phyloP scores from a whole-genome alignment of 2,797 vertebrate species.

The Helarctos malayanus region DNA sequence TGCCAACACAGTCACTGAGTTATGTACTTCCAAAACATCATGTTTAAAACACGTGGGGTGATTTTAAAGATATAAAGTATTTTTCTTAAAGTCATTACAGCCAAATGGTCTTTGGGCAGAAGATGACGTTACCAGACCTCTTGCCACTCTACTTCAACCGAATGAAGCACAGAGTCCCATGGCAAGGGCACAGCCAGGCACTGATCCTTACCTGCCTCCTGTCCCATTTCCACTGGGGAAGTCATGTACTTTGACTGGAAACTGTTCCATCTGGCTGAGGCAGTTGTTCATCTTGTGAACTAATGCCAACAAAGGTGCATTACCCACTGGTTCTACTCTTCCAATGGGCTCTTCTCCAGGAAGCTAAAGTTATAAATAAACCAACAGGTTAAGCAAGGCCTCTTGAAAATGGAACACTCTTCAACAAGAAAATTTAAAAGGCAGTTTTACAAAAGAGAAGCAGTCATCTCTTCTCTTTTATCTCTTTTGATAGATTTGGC shows the following conservation, averaged over 20 bases:
- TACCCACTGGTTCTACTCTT: slow-evolving; percentile 95
- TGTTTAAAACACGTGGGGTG: not conserved
- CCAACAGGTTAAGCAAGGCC: not conserved
- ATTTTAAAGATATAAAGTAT: not conserved
- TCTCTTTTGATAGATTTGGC: not conserved
- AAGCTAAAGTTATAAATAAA: slow-evolving; percentile 89
- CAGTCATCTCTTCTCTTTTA: not conserved
- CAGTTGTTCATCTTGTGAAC: slow-evolving; percentile 99
- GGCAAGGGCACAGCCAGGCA: slow-evolving; percentile 81
- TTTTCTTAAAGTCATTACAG: not conserved
- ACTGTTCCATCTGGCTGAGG: slow-evolving; percentile 99
- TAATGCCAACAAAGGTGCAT: slow-evolving; percentile 95
- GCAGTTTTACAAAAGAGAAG: not conserved
- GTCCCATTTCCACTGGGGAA: slow-evolving; percentile 99
- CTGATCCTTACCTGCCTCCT: slow-evolving; percentile 97
- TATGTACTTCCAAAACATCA: not conserved
- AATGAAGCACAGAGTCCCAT: slow-evolving; percentile 42
- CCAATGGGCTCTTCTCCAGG: slow-evolving; percentile 95
- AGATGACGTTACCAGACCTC: not conserved
- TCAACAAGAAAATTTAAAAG: slow-evolving; percentile 25
- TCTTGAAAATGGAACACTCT: slow-evolving; percentile 40
- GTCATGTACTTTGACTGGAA: slow-evolving; percentile 99
- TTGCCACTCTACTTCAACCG: not conserved
- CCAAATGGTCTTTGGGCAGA: not conserved
- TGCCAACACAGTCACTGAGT: not conserved